Base-by-base conservation (phyloP, 2,797 vertebrate genomes). In the Lacerta viridis region DNA sequence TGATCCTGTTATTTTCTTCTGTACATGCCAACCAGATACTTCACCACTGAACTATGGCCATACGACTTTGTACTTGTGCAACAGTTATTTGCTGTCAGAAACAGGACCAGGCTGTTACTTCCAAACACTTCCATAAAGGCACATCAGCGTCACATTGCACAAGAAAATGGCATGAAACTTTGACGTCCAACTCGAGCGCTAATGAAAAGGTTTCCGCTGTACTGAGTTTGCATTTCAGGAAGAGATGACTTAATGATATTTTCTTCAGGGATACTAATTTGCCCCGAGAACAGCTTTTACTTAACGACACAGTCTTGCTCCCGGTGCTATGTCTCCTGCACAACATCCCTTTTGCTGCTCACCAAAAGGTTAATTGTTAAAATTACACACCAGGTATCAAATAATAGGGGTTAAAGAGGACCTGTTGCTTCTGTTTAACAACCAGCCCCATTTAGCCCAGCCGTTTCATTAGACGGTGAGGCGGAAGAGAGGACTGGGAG, bases 281-380 rank as follows among this genome's bases (percentile, higher is more conserved):
- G 76, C 91, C 71, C 76, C 86, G 43, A 85, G 61, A 86, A 61
- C 36, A 84, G 43, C 80, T 93, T 95, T 93, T 95, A 88, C 93
- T 79, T 89, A 95, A 93, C 79, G 91, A 82, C 33, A 74, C 3
- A 25, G 76, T 81, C 92, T 89, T 86, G 68, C 84, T 89, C 72
- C 91, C 84, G 55, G 87, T 86, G 78, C 90, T 87, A 88, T 78
- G 93, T 93, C 55, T 89, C 72, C 61, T 88, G 36, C 10, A 66
- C 88, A 90, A 64, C 29, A 86, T 93, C 43, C 46, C 86, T 87
- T 90, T 87, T 82, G 69, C 61, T 69, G 61, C 50, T 83, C 36
- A 84, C 43, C 36, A 33, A 79, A 85, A 90, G 29, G 50, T 93
- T 94, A 94, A 93, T 93, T 89, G 72, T 92, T 94, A 87, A 94